Conservation (phyloP, 2,113 vertebrate genomes). For the Gallinago media region DNA sequence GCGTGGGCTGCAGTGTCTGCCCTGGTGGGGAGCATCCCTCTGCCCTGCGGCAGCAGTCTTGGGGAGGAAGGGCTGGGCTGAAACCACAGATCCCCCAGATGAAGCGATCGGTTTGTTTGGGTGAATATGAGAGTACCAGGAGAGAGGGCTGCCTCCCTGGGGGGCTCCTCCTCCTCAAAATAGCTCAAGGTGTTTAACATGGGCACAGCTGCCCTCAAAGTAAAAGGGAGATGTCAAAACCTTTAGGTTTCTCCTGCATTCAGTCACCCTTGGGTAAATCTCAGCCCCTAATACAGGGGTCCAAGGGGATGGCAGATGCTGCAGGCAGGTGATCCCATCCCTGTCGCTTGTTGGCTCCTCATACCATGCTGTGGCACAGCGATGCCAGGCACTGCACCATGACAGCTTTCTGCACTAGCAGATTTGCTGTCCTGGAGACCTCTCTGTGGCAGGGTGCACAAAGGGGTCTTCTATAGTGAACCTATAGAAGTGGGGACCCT, state of each 20-base stretch:
- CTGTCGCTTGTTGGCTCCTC: background rate
- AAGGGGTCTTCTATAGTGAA: background rate
- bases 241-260: background rate
- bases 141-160: accelerated
- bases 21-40: background rate
- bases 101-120: background rate
- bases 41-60: accelerated
- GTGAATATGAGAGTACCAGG: background rate
- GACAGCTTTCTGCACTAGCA: background rate
- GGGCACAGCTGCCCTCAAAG: background rate
- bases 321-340: background rate
- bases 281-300: background rate
- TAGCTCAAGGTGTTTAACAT: background rate
- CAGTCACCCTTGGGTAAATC: background rate
- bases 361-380: background rate
- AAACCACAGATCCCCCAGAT: background rate
- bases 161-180: background rate
- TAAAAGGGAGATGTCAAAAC: background rate
- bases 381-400: background rate
- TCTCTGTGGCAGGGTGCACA: background rate
- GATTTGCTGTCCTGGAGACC: background rate
- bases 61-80: background rate
- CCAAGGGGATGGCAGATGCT: background rate
- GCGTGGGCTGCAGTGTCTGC: accelerated
- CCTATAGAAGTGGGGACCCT: background rate